Evolutionary conservation across 2,888 invertebrate species (phyloP).

Genomic region (Trissolcus brochymenae): DNA sequence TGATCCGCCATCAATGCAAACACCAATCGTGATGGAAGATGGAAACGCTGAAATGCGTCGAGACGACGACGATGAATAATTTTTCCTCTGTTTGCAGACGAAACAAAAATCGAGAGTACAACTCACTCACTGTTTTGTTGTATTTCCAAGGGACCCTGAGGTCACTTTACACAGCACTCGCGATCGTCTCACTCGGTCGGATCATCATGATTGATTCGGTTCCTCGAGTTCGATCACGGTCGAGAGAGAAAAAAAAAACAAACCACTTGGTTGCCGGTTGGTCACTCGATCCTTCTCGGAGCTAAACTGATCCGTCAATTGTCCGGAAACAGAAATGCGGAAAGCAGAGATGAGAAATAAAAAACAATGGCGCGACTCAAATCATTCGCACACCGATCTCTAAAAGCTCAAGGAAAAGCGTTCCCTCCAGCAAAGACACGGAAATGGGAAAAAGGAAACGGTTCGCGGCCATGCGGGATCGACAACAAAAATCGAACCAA

Average conservation of each 20-base stretch:
- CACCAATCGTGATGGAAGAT: constrained; percentile 50
- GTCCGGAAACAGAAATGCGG: constrained; percentile 48
- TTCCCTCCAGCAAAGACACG: constrained; percentile 13
- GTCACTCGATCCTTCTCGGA: constrained; percentile 25
- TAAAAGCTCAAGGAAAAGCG: constrained; percentile 10
- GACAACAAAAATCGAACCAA: neutral
- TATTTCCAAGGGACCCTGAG: constrained; percentile 31
- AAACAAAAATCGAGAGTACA: constrained; percentile 23
- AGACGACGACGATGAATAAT: constrained; percentile 37
- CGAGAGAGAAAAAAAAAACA: no score
- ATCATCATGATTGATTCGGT: constrained; percentile 51
- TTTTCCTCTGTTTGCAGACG: constrained; percentile 34
- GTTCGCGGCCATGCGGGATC: neutral
- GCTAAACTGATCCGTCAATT: constrained; percentile 37
- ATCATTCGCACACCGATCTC: neutral
- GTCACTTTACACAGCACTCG: constrained; percentile 59
- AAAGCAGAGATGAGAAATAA: constrained; percentile 39
- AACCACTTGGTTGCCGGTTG: constrained; percentile 5
- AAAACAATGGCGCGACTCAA: constrained; percentile 2
- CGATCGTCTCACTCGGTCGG: constrained; percentile 58
- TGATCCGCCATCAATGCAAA: constrained; percentile 74
- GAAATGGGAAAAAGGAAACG: constrained; percentile 23
- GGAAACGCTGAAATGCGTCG: constrained; percentile 43
- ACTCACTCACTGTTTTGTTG: constrained; percentile 48
- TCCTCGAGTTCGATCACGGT: no score